Conservation (phyloP, 2,888 invertebrate species). For the Agrotis segetum region DNA sequence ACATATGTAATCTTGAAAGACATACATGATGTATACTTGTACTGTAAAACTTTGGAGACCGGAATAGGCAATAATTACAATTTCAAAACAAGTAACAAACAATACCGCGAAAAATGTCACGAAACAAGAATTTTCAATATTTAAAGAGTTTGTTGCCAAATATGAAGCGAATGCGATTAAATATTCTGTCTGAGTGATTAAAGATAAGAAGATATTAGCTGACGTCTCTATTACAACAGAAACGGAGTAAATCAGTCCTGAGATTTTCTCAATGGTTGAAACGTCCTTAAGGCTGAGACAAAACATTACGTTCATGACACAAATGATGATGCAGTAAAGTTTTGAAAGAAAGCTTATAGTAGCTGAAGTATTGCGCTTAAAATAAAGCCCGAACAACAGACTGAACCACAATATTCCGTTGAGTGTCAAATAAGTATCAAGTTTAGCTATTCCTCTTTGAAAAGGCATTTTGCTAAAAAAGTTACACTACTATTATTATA, state of each 20-base stretch:
- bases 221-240: neutral
- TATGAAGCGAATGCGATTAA: constrained; percentile 11
- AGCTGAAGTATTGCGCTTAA: constrained; percentile 9
- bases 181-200: neutral
- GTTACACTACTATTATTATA: neutral
- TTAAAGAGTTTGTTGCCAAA: neutral
- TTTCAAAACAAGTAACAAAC: fast-evolving
- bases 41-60: fast-evolving
- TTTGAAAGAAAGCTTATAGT: constrained; percentile 9
- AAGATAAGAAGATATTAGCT: neutral
- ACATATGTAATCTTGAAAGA: neutral
- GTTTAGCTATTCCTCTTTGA: neutral
- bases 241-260: too few species aligned
- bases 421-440: constrained; percentile 8
- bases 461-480: neutral
- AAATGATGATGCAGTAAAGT: constrained; percentile 4
- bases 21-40: fast-evolving
- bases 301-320: neutral
- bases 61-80: too few species aligned
- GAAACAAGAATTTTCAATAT: neutral
- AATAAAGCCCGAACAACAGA: constrained; percentile 23
- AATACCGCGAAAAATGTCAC: neutral
- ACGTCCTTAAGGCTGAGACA: fast-evolving
- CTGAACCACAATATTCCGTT: neutral
- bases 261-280: too few species aligned